Base-by-base conservation (phyloP, 2,797 vertebrate species). In the Chrosomus eos region DNA sequence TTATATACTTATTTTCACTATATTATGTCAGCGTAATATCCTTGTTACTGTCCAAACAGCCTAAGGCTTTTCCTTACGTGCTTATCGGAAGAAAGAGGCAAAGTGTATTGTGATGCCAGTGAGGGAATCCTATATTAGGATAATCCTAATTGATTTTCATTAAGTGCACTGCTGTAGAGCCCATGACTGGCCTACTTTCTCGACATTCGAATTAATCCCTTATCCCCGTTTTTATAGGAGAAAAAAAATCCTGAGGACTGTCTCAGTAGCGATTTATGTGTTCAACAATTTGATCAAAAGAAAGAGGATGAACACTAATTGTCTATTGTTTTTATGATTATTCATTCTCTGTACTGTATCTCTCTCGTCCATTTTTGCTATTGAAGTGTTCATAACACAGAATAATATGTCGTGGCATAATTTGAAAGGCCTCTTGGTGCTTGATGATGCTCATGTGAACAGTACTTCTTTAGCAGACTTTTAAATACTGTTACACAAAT, bases 121-220 rank as follows among this genome's bases (percentile, higher is more conserved):
- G 91, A 93, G 92, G 90, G 89, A 90, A 91, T 58, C 55, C 55
- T 58, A 77, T 90, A 86, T 72, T 88, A 90, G 86, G 73, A 89
- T 89, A 81, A 89, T 87, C 91, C 92, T 92, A 91, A 93, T 92
- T 93, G 92, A 94, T 93, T 90, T 89, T 88, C 75, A 85, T 90
- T 89, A 89, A 86, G 70, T 80, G 81, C 77, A 74, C 78, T 78
- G 81, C 75, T 84, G 51, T 74, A 80, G 81, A 83, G 45, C 45
- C 38, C 83, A 87, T 58, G 58, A 80, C 40, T 87, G 74, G 74
- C 81, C 75, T 87, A 83, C n/a, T 67, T 87, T 82, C 43, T 73
- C 31, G 51, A 74, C 55, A 38, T 79, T 43, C 16, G 28, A 31
- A 80, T 74, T 58, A 87, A 80, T 72, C 75, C 74, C 48, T 83